Percentiles rank a stretch among this genome's conserved stretches.
These are phyloP conservation scores for Gymnocephalus cernua DNA, from an alignment of 2,113 vertebrate genomes.

Conservation along the genomic window DNA sequence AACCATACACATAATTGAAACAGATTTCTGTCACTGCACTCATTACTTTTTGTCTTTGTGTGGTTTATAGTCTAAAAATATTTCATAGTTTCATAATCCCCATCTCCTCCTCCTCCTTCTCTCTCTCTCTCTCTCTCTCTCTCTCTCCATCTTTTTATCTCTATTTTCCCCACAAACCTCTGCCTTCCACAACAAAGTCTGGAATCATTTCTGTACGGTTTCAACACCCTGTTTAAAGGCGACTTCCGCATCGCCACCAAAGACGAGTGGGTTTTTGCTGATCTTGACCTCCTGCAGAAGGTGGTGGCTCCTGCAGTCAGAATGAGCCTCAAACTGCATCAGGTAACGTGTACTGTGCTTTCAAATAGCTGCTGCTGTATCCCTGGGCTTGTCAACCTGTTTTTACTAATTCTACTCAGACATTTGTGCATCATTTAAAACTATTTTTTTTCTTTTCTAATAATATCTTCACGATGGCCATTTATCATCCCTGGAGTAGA, in stretches of 20 bases:
- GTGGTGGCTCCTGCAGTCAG: constrained; percentile 95
- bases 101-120: not conserved
- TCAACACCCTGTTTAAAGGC: constrained; percentile 96
- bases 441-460: too few species aligned
- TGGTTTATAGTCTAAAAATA: not conserved
- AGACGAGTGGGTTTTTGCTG: constrained; percentile 98
- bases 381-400: not conserved
- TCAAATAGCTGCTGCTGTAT: not conserved
- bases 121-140: not conserved
- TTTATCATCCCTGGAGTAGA: not conserved
- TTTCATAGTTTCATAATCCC: not conserved
- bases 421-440: not conserved
- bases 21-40: not conserved
- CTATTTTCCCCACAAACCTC: not conserved
- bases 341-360: constrained; percentile 81
- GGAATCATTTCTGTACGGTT: constrained; percentile 96
- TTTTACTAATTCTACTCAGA: not conserved
- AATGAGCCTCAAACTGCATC: constrained; percentile 98
- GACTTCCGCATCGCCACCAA: constrained; percentile 93
- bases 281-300: constrained; percentile 95
- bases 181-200: constrained; percentile 81
- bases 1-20: not conserved
- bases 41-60: not conserved
- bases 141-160: not conserved
- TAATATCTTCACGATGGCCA: not conserved